Evolutionary conservation across 2,888 invertebrate species (phyloP).

Genomic region (Habroteleia sp.): DNA sequence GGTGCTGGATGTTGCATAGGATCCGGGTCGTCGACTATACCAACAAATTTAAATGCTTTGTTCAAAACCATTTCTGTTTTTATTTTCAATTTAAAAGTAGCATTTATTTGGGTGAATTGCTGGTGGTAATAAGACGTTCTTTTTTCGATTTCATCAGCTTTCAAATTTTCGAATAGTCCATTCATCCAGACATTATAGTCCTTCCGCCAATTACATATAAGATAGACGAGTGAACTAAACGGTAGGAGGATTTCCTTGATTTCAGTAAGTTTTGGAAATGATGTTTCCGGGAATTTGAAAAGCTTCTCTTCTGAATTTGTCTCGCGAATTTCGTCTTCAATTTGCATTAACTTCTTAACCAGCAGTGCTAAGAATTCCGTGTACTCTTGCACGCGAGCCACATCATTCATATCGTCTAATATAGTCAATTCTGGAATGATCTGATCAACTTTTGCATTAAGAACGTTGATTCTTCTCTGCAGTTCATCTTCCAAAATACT

Average conservation of each 20-base stretch:
- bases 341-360: constrained; percentile 81
- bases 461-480: constrained; percentile 81
- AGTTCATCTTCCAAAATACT: constrained; percentile 83
- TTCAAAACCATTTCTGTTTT: constrained; percentile 77
- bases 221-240: constrained; percentile 78
- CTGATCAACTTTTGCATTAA: constrained; percentile 82
- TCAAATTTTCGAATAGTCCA: constrained; percentile 83
- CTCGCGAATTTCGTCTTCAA: constrained; percentile 81
- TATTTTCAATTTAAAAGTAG: constrained; percentile 79
- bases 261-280: constrained; percentile 83
- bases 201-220: constrained; percentile 83
- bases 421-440: constrained; percentile 82
- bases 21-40: constrained; percentile 80
- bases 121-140: constrained; percentile 82
- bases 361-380: constrained; percentile 81
- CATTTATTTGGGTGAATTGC: constrained; percentile 82
- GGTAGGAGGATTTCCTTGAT: constrained; percentile 78
- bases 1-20: constrained; percentile 82
- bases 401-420: constrained; percentile 83
- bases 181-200: constrained; percentile 84
- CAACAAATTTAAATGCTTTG: constrained; percentile 76
- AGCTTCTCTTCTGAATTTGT: constrained; percentile 84
- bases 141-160: constrained; percentile 82
- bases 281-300: constrained; percentile 83
- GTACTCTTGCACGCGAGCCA: constrained; percentile 82